Base-by-base conservation (phyloP, 2,888 invertebrate genomes). In the Eueremaeus valkanovi region DNA sequence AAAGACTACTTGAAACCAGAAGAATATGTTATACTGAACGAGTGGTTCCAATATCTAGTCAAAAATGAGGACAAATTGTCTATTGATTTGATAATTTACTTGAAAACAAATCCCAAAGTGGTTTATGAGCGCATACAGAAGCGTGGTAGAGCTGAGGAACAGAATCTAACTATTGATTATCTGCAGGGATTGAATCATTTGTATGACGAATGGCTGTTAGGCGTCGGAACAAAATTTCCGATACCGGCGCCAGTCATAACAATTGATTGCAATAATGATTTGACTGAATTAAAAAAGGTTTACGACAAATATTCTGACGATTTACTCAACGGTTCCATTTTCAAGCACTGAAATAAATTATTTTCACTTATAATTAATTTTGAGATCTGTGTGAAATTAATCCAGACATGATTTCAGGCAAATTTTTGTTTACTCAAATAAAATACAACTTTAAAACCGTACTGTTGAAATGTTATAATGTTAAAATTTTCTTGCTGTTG, bases 41-140 rank as follows among this genome's bases (percentile, higher is more conserved):
- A 93, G 81, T 95, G 94, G 93, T 94, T 91, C 81, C 85, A 89
- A 73, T 93, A 92, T 87, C 89, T 93, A 75, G 80, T 88, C 24
- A 86, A 88, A 73, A 88, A 89, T 80, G 81, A 83, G 83, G 36
- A 49, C 13, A 31, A 90, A 74, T 88, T 93, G 80, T 87, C 89
- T 80, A 88, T 91, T 16, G 94, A 95, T 85, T 87, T 95, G 66
- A 94, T 95, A 81, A 90, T 93, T 40, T 93, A 93, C 82, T 84
- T 93, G 36, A 86, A 87, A 79, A 90, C 91, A 27, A 85, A 88
- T 29, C 92, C 92, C 11, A 88, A 91, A 83, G 85, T 88, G 31
- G 90, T 90, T 0, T 88, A 88, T 83, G 86, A 90, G 76, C 86
- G 95, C 81, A 92, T 95, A 81, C 88, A 87, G 81, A 85, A 87